Conservation (phyloP, 2,888 invertebrate species). For the Pheosia gnoma region DNA sequence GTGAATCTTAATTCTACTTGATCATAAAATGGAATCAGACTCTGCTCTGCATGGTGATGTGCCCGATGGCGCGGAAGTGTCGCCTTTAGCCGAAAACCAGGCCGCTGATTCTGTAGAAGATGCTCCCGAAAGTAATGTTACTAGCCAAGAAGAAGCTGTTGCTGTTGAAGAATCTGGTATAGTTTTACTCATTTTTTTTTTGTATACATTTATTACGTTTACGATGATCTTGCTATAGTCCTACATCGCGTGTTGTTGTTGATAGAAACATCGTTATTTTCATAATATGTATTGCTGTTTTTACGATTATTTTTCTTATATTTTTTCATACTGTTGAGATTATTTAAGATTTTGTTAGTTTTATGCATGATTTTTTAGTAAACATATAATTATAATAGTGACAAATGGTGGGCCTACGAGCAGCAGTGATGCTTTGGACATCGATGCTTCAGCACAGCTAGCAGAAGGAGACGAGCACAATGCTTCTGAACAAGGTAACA, state of each 20-base stretch:
- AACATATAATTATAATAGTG: slow-evolving; percentile 37
- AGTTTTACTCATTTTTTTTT: slow-evolving; percentile 4
- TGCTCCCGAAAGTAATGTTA: slow-evolving; percentile 66
- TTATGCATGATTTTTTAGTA: slow-evolving; percentile 8
- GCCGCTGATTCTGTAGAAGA: slow-evolving; percentile 62
- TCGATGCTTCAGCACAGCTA: slow-evolving; percentile 54
- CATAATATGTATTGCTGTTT: slow-evolving; percentile 21
- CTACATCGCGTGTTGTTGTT: neutral
- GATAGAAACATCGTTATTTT: slow-evolving; percentile 21
- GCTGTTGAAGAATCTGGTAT: slow-evolving; percentile 64
- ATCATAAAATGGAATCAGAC: slow-evolving; percentile 71
- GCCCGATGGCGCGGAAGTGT: slow-evolving; percentile 80
- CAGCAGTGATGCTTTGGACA: slow-evolving; percentile 72
- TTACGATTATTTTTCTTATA: no score
- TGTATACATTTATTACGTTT: neutral
- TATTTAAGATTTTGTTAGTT: neutral
- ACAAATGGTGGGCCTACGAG: slow-evolving; percentile 73
- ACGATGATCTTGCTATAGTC: slow-evolving; percentile 6
- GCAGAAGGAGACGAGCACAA: slow-evolving; percentile 58
- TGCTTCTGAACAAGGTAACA: slow-evolving; percentile 60
- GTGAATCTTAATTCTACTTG: slow-evolving; percentile 31
- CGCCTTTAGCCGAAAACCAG: slow-evolving; percentile 69
- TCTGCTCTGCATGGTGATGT: slow-evolving; percentile 67
- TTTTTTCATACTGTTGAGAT: no score
- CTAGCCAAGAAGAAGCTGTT: slow-evolving; percentile 62